A percentile compares a stretch with the other conserved stretches of the same genome.
phyloP scores from a whole-genome alignment of 2,113 vertebrate genomes.

The Epinephelus moara region DNA sequence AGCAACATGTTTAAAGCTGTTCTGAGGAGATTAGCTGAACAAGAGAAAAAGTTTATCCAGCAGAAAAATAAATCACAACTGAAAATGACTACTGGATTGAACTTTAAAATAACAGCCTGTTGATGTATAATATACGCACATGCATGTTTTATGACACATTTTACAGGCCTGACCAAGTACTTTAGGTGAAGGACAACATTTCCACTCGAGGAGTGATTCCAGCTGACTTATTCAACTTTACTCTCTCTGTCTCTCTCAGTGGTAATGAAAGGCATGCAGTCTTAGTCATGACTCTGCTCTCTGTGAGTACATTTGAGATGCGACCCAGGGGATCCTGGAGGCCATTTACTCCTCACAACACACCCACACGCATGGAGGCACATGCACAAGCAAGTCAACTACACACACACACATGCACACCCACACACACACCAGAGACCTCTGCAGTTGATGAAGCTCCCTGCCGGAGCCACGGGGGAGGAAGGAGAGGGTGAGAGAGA shows the following conservation, averaged over 20 bases:
- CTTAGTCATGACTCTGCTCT: conserved; percentile 69
- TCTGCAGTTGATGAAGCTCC: conserved; percentile 57
- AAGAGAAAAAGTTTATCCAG: too few relatives aligned
- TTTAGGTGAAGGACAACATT: conserved; percentile 12
- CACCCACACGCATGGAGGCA: conserved; percentile 48
- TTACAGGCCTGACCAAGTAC: neutral
- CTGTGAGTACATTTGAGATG: conserved; percentile 74
- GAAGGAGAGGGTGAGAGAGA: neutral
- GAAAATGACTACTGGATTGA: too few relatives aligned
- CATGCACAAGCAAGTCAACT: conserved; percentile 20
- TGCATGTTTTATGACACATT: neutral
- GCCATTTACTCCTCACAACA: conserved; percentile 71
- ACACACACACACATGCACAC: conserved; percentile 25
- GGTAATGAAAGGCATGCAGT: conserved; percentile 66
- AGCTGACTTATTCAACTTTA: conserved; percentile 37
- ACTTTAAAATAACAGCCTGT: too few relatives aligned
- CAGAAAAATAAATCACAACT: too few relatives aligned
- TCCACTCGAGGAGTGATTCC: neutral
- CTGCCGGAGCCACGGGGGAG: conserved; percentile 16
- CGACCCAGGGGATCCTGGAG: conserved; percentile 67
- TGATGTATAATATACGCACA: too few relatives aligned
- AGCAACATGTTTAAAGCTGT: too few relatives aligned
- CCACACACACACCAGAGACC: conserved; percentile 25
- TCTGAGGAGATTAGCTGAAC: too few relatives aligned
- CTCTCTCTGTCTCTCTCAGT: neutral